Evolutionary conservation across 2,113 vertebrate genomes (phyloP), one percentile per base, ranked within the genome.

Genomic region (Aplodontia rufa): DNA sequence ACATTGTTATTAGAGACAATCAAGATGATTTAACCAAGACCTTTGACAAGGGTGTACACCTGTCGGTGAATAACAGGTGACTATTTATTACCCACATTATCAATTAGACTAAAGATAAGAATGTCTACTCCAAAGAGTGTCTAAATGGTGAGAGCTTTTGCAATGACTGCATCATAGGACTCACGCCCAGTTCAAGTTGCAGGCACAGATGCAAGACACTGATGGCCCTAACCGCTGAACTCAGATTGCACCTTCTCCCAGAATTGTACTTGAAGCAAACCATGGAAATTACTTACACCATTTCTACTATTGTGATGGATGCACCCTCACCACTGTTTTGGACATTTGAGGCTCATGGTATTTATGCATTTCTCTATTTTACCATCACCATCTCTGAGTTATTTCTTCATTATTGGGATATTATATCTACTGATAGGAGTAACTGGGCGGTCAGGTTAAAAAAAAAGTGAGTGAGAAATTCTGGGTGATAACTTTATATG

Each of bases 1-100:
- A 97, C 96, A 93, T 96, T 98, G 97, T 98, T 98, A 97, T 97
- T 97, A 97, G 96, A 98, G 97, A 96, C 69, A 86, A 97, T 96
- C 94, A 2, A 58, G 97, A 97, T 98, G 97, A 98, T 98, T 98
- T 98, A 98, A 94, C 78, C 80, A 96, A 97, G 95, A 97, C 98
- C 97, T 98, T 97, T 98, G 98, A 98, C 98, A 98, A 98, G 97
- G 97, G 97, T 64, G 5, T 79, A 95, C 97, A 98, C 98, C 98
- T 98, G 97, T 97, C 98, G 45, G 26, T 97, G 97, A 98, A 98
- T 98, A 98, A 98, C 95, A 96, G 92, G 68, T 62, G 51, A 35
- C 72, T 53, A n/a, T 98, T 98, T 97, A 98, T 97, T 97, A 88
- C 96, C 83, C 19, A 0, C 0, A 35, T 95, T 94, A 93, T 97